Conservation (phyloP, 1,140 invertebrate species). For the Arion vulgaris region DNA sequence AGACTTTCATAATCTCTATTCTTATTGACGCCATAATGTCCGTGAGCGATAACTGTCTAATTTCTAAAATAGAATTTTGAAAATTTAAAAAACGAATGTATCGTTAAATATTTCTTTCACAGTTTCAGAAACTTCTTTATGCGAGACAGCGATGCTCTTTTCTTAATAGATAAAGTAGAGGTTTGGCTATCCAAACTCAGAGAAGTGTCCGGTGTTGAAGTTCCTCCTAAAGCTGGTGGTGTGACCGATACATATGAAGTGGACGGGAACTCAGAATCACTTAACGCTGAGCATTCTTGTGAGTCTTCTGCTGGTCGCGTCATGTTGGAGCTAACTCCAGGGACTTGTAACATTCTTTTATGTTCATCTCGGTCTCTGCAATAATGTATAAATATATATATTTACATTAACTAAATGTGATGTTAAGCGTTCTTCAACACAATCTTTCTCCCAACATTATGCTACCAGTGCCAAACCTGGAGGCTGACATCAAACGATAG, state of each 20-base stretch:
- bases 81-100: neutral
- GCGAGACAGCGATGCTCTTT: conserved; percentile 16
- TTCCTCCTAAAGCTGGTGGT: neutral
- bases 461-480: too few species aligned
- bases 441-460: too few species aligned
- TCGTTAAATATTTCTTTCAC: neutral
- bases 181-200: neutral
- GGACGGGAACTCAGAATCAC: neutral
- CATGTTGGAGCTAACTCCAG: neutral
- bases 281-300: neutral
- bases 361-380: conserved; percentile 25
- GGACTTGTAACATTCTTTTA: conserved; percentile 12
- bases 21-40: too few species aligned
- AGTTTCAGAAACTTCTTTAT: conserved; percentile 33
- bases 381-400: neutral
- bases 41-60: too few species aligned
- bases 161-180: conserved; percentile 4
- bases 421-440: too few species aligned
- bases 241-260: neutral
- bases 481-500: too few species aligned
- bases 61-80: too few species aligned
- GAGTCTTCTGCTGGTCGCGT: neutral
- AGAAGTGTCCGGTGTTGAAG: neutral
- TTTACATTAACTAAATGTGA: too few species aligned
- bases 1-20: too few species aligned